Evolutionary conservation across 2,888 invertebrate genomes (phyloP).

Genomic region (Chymomyza fuscimana): DNA sequence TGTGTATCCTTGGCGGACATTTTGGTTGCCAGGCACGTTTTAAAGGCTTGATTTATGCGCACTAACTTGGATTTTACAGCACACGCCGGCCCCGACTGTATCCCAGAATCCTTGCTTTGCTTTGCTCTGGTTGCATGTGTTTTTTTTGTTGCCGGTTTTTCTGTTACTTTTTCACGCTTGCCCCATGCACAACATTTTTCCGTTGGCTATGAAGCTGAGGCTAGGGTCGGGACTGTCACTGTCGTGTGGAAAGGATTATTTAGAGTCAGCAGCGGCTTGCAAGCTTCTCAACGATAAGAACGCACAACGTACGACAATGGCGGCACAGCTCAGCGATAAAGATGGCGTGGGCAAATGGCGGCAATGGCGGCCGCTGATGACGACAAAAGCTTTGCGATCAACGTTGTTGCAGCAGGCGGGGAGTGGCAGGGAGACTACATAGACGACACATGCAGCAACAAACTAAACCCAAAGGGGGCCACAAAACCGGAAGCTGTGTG

Average conservation of each 20-base stretch:
- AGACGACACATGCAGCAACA: conserved; percentile 19
- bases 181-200: not conserved
- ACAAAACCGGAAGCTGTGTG: conserved; percentile 43
- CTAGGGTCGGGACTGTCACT: conserved; percentile 51
- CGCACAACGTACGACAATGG: conserved; percentile 60
- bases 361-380: conserved; percentile 53
- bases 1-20: conserved; percentile 69
- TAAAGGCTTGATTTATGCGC: conserved; percentile 77
- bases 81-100: conserved; percentile 31
- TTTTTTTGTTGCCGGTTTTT: not conserved
- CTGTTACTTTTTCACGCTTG: not conserved
- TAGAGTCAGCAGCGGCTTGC: conserved; percentile 75
- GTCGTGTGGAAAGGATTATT: conserved; percentile 71
- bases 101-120: not conserved
- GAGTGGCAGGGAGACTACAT: not conserved
- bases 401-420: conserved; percentile 15
- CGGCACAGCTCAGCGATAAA: conserved; percentile 29
- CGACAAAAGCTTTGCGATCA: conserved; percentile 64
- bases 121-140: not conserved
- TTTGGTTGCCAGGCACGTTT: conserved; percentile 75
- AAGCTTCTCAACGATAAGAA: conserved; percentile 67
- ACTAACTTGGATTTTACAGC: conserved; percentile 74
- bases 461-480: conserved; percentile 19
- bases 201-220: not conserved
- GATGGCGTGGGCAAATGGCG: conserved; percentile 11